Conservation (phyloP, 2,888 invertebrate species). For the Euplexia lucipara region DNA sequence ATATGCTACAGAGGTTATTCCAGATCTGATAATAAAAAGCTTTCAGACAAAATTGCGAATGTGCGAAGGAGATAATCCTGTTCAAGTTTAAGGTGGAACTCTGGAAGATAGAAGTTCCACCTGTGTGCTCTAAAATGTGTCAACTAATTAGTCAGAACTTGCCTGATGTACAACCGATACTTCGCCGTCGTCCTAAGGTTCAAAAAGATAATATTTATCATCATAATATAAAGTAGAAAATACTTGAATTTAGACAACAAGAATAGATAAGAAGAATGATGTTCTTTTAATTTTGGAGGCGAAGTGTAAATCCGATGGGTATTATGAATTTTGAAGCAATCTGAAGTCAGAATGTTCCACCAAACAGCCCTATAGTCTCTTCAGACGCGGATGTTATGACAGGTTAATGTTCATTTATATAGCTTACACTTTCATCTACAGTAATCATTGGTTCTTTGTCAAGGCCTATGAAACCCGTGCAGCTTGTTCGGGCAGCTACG, state of each 20-base stretch:
- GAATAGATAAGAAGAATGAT: not conserved
- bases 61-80: slow-evolving; percentile 52
- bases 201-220: slow-evolving; percentile 42
- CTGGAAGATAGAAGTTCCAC: slow-evolving; percentile 28
- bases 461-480: slow-evolving; percentile 42
- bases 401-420: slow-evolving; percentile 46
- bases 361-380: slow-evolving; percentile 4
- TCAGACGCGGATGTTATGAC: slow-evolving; percentile 22
- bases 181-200: slow-evolving; percentile 56
- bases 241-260: not conserved
- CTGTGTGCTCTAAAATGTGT: slow-evolving; percentile 47
- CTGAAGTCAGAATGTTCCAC: slow-evolving; percentile 1
- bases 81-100: slow-evolving; percentile 24
- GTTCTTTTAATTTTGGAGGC: not conserved
- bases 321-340: slow-evolving; percentile 3
- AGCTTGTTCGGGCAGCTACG: slow-evolving; percentile 59
- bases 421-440: slow-evolving; percentile 50
- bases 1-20: slow-evolving; percentile 26
- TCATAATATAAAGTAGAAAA: slow-evolving; percentile 9
- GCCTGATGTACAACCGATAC: slow-evolving; percentile 63
- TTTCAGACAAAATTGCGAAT: slow-evolving; percentile 36
- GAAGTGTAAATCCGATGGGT: not conserved
- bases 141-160: slow-evolving; percentile 50
- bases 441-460: slow-evolving; percentile 47
- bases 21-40: slow-evolving; percentile 44